A percentile compares a stretch with the other conserved stretches of the same genome.
phyloP scores from a whole-genome alignment of 2,113 vertebrate species.

The Syngnathus scovelli region DNA sequence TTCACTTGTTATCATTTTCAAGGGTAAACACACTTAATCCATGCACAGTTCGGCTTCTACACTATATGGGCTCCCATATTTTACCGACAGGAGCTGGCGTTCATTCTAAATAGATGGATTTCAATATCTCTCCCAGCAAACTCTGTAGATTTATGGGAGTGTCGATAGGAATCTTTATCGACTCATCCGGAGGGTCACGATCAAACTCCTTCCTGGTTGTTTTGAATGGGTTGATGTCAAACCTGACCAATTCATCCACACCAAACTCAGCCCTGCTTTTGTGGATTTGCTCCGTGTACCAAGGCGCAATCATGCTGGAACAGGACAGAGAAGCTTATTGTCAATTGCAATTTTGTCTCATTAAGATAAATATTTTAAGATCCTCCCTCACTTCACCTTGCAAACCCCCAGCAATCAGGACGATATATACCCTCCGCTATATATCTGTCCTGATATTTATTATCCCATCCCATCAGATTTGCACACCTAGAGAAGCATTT shows the following conservation, averaged over 20 bases:
- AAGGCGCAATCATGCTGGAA: background rate
- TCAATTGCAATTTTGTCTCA: background rate
- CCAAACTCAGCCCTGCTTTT: background rate
- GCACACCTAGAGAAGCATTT: background rate
- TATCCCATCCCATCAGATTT: background rate
- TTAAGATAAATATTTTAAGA: background rate
- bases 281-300: background rate
- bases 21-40: conserved; percentile 14
- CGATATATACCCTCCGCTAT: background rate
- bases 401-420: background rate
- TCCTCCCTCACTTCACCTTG: background rate
- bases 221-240: background rate
- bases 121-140: background rate
- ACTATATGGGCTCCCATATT: background rate
- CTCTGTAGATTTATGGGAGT: background rate
- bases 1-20: conserved; percentile 1
- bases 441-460: background rate
- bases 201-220: background rate
- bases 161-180: background rate
- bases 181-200: background rate
- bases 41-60: background rate
- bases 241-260: background rate
- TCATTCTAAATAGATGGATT: background rate
- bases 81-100: background rate
- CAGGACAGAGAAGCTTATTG: background rate